Conservation (phyloP, 2,113 vertebrate genomes). For the Rhodinocichla rosea region DNA sequence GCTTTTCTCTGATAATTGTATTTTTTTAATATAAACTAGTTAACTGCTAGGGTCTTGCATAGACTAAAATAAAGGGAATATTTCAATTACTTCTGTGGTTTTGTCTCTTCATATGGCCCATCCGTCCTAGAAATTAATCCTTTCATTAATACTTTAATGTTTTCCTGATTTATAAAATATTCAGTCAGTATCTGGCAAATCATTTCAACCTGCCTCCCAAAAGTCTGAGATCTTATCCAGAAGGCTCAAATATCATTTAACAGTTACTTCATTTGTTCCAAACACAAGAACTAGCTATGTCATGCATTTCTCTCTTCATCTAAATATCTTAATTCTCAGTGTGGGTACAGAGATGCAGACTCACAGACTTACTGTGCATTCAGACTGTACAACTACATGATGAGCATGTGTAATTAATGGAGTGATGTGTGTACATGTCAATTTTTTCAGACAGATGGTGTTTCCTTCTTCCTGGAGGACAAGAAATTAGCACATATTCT, state of each 20-base stretch:
- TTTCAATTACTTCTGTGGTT: not conserved
- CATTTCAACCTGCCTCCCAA: not conserved
- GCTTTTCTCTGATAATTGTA: not conserved
- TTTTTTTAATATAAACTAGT: not conserved
- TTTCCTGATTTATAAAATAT: not conserved
- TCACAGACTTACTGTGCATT: not conserved
- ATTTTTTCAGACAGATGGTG: not conserved
- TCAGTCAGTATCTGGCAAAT: not conserved
- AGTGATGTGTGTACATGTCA: not conserved
- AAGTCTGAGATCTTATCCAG: not conserved
- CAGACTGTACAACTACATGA: not conserved
- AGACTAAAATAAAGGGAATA: not conserved
- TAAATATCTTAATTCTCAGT: not conserved
- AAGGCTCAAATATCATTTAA: not conserved
- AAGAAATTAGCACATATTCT: not conserved
- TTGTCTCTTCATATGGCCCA: not conserved
- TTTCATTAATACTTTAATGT: not conserved
- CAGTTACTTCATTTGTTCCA: not conserved
- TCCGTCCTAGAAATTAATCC: not conserved
- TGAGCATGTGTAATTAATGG: not conserved
- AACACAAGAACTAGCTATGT: not conserved
- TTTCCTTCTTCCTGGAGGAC: not conserved
- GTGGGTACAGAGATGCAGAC: not conserved
- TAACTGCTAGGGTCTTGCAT: not conserved
- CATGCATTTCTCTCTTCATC: not conserved